These are phyloP conservation scores for Gerris lacustris DNA, from an alignment of 2,888 invertebrate species.

Conservation along the genomic window DNA sequence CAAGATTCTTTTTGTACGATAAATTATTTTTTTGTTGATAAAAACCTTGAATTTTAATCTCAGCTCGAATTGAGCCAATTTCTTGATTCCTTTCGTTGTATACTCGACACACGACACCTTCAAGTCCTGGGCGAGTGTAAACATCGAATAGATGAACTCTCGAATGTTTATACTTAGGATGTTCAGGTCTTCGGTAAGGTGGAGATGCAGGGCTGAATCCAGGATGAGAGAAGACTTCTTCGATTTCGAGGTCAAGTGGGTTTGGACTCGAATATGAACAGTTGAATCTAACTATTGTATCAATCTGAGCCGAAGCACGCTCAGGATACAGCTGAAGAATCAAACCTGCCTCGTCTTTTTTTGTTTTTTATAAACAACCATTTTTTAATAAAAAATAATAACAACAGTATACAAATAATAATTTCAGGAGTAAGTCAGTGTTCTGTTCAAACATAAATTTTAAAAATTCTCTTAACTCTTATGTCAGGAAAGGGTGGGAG, in stretches of 20 bases:
- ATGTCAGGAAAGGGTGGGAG: no score
- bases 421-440: no score
- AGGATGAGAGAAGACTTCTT: neutral
- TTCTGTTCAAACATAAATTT: no score
- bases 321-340: neutral
- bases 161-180: neutral
- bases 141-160: neutral
- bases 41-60: neutral
- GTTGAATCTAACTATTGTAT: neutral
- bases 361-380: no score
- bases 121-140: neutral
- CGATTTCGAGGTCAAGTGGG: neutral
- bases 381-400: no score
- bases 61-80: neutral
- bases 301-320: neutral
- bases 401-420: no score
- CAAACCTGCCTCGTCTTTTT: neutral
- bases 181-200: neutral
- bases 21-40: no score
- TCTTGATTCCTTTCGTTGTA: neutral
- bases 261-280: neutral
- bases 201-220: no score
- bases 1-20: no score
- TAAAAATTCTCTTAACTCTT: no score
- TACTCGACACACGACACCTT: slow-evolving; percentile 7